Base-by-base conservation (phyloP, 2,888 invertebrate species). In the Chydorus sphaericus region DNA sequence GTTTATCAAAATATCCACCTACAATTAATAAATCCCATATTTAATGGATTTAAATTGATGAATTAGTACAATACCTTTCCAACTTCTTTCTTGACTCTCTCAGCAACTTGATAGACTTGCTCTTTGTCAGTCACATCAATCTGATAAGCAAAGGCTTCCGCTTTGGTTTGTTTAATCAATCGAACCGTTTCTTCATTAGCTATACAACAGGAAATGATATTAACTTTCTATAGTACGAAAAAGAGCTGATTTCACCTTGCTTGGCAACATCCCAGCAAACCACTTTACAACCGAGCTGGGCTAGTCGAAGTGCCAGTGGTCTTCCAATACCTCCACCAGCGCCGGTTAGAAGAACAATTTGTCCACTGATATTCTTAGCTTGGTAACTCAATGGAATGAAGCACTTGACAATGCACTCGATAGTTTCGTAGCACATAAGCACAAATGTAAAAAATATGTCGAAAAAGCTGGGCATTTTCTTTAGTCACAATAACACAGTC, bases 221-320 rank as follows among this genome's bases (percentile, higher is more conserved):
- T n/a, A n/a, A n/a, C n/a, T n/a, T n/a, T n/a, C n/a, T n/a, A n/a
- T n/a, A n/a, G n/a, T n/a, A n/a, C n/a, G n/a, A n/a, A n/a, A n/a
- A n/a, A n/a, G n/a, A n/a, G n/a, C n/a, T n/a, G n/a, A n/a, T n/a
- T n/a, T n/a, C 51, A 82, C 84, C 83, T 72, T 79, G 76, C 69
- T 81, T 78, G 68, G 85, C 86, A 54, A 90, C 80, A 68, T 94
- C 93, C 92, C 92, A 92, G 48, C 90, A 73, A 28, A 92, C 81
- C 44, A 92, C 80, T 63, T 75, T 80, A 29, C 86, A 84, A 61
- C 85, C 82, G 38, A 81, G 75, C 62, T 79, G 77, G 2, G 86
- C 86, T 60, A 90, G 74, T 66, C 82, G 81, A 2, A 81, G 66
- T 0, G 85, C 83, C 63, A 89, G 72, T 58, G 85, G 76, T 60